phyloP scores from a whole-genome alignment of 2,797 vertebrate genomes.

The Chelidonichthys spinosus region DNA sequence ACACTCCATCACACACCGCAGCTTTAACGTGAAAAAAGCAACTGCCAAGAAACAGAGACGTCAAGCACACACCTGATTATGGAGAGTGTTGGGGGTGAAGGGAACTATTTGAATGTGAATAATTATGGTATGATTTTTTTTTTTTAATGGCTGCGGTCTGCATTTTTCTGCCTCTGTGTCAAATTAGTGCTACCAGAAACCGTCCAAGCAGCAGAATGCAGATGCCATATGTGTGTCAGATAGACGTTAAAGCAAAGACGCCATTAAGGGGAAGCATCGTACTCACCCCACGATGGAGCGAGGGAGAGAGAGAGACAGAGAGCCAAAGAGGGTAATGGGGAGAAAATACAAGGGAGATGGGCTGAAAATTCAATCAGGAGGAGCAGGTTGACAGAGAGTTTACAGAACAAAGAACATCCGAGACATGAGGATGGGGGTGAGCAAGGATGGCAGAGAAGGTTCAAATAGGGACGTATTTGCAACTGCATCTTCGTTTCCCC shows the following conservation, averaged over 20 bases:
- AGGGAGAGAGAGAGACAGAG: conserved; percentile 7
- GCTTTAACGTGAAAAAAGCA: not conserved
- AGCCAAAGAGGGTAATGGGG: not conserved
- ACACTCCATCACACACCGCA: not conserved
- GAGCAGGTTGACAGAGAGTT: conserved; percentile 9
- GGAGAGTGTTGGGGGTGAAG: not conserved
- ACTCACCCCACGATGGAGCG: conserved; percentile 7
- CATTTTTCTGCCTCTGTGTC: conserved; percentile 4
- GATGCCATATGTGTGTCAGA: not conserved
- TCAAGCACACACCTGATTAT: not conserved
- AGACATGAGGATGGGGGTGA: conserved; percentile 15
- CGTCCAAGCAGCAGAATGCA: not conserved
- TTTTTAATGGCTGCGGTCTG: not conserved
- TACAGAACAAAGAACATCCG: conserved; percentile 13
- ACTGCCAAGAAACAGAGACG: not conserved
- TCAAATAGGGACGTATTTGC: conserved; percentile 26
- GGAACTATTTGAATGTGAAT: not conserved
- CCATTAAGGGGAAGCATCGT: conserved; percentile 33
- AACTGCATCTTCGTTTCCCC: not conserved
- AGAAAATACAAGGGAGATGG: not conserved
- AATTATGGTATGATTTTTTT: not conserved
- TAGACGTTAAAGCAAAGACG: conserved; percentile 31
- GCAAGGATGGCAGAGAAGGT: conserved; percentile 10
- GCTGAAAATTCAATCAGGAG: not conserved
- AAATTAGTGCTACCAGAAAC: not conserved